Percentiles rank a stretch among this genome's conserved stretches.
Conservation (phyloP, 2,888 invertebrate genomes). For the Cephus rjabovi region DNA sequence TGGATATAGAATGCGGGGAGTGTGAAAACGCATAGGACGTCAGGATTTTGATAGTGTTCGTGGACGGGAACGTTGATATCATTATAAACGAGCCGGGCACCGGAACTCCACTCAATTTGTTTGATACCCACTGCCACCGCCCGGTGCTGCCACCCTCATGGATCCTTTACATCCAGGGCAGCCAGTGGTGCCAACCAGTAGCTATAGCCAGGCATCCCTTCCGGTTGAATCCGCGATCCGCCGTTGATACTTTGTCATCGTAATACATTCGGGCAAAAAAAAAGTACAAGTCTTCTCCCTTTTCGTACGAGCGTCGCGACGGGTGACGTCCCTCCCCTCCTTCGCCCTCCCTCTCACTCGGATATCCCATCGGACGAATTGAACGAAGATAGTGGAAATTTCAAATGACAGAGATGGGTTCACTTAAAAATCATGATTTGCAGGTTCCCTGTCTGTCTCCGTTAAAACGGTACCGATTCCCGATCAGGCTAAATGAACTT, state of each 20-base stretch:
- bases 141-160: not conserved
- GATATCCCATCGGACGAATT: too few species aligned
- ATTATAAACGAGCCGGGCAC: slow-evolving; percentile 52
- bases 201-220: too few species aligned
- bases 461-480: not conserved
- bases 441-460: slow-evolving; percentile 29
- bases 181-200: too few species aligned
- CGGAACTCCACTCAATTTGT: slow-evolving; percentile 55
- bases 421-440: slow-evolving; percentile 52
- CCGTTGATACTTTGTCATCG: slow-evolving; percentile 46
- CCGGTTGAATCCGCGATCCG: slow-evolving; percentile 22
- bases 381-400: not conserved
- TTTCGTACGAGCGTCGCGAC: not conserved
- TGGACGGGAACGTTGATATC: slow-evolving; percentile 39
- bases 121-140: slow-evolving; percentile 37
- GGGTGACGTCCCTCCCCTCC: not conserved
- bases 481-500: not conserved
- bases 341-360: not conserved
- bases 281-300: not conserved
- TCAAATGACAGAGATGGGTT: not conserved
- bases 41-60: slow-evolving; percentile 13
- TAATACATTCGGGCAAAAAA: slow-evolving; percentile 34
- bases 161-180: too few species aligned
- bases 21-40: not conserved
- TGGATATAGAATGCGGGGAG: not conserved